These are phyloP conservation scores for Herpailurus yagouaroundi DNA, from an alignment of 2,113 vertebrate species.

Conservation along the genomic window DNA sequence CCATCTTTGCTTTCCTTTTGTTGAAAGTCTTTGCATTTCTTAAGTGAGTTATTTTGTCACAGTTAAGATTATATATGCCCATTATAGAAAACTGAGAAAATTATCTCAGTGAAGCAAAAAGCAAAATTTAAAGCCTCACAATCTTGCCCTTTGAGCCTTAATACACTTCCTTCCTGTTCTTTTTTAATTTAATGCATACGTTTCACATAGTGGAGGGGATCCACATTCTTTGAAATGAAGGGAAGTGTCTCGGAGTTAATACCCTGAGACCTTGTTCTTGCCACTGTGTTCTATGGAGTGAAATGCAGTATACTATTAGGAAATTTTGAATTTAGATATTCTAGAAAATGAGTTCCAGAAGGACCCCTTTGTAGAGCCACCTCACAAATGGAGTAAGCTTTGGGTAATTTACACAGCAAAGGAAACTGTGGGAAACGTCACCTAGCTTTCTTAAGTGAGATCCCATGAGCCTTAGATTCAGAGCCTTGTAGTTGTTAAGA, in stretches of 20 bases:
- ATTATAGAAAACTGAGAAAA: background rate
- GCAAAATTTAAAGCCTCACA: background rate
- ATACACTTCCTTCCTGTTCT: background rate
- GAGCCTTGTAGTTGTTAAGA: background rate
- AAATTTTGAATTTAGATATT: background rate
- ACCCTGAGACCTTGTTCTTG: background rate
- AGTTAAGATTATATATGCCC: conserved; percentile 18
- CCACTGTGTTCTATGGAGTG: background rate
- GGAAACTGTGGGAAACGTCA: background rate
- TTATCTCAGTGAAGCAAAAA: background rate
- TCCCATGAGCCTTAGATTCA: background rate
- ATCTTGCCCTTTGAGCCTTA: background rate
- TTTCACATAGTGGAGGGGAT: background rate
- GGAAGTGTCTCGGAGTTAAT: background rate
- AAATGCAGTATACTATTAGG: background rate
- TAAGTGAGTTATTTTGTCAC: background rate
- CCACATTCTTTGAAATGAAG: background rate
- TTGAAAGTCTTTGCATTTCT: background rate
- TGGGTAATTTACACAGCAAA: background rate
- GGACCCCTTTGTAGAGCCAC: background rate
- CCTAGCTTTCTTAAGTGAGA: background rate
- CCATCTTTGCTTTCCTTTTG: background rate
- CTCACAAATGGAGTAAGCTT: background rate
- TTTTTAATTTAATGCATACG: background rate
- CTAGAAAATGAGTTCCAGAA: background rate